Evolutionary conservation across 2,113 vertebrate species (phyloP).

Genomic region (Drymodes brunneopygia): DNA sequence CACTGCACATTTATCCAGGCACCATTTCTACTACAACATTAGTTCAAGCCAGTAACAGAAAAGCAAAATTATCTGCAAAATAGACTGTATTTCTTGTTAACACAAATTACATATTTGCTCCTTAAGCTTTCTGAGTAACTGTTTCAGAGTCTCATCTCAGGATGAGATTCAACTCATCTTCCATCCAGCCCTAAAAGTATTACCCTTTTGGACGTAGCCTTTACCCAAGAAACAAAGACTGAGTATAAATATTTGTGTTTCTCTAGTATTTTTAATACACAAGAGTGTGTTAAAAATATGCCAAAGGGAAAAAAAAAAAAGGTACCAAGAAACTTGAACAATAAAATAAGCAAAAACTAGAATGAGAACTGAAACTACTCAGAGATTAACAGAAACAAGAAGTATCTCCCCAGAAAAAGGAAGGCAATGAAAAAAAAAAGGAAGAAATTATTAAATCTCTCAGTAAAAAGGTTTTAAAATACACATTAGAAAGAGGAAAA

Average conservation of each 20-base stretch:
- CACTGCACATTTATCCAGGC: neutral
- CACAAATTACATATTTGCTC: neutral
- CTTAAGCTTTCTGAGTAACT: neutral
- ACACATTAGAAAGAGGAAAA: neutral
- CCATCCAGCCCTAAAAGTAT: neutral
- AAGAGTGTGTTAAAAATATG: neutral
- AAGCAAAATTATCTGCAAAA: neutral
- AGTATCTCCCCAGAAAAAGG: constrained; percentile 1
- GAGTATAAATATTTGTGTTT: neutral
- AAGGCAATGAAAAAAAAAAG: neutral
- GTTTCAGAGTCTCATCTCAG: neutral
- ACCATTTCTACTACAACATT: neutral
- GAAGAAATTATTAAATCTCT: neutral
- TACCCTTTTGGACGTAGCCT: neutral
- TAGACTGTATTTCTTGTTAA: neutral
- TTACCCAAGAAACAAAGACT: neutral
- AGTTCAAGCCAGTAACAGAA: neutral
- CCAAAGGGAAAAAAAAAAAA: neutral
- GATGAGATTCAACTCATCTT: neutral
- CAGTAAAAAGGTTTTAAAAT: neutral
- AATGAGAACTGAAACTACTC: constrained; percentile 46
- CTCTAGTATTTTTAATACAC: neutral
- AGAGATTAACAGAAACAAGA: constrained; percentile 29
- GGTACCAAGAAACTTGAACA: neutral
- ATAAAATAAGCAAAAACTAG: neutral